A percentile compares a stretch with the other conserved stretches of the same genome.
phyloP scores from a whole-genome alignment of 2,113 vertebrate genomes.

The Syngnathus scovelli region DNA sequence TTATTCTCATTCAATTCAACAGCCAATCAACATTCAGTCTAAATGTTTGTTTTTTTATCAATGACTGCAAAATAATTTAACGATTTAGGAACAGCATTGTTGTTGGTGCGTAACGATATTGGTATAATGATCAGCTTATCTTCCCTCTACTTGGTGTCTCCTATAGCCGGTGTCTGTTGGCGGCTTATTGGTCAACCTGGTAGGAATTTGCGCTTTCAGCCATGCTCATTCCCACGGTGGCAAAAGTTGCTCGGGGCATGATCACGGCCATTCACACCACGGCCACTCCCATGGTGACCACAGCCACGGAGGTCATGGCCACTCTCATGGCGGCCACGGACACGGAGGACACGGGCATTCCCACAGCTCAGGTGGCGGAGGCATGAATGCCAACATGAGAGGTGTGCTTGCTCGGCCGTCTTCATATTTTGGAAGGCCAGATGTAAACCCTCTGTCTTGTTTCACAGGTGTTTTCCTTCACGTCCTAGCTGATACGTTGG shows the following conservation, averaged over 20 bases:
- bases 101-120: no score
- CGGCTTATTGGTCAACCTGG: conserved; percentile 92
- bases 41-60: no score
- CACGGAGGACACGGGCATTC: conserved; percentile 66
- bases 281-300: conserved; percentile 61
- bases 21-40: no score
- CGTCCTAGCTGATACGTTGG: conserved; percentile 92
- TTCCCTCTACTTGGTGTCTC: neutral
- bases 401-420: conserved; percentile 56
- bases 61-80: no score
- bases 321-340: conserved; percentile 77
- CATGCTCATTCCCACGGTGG: conserved; percentile 81
- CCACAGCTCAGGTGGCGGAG: conserved; percentile 72
- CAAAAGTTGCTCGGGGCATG: conserved; percentile 77
- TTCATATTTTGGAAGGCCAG: neutral
- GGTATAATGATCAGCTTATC: no score
- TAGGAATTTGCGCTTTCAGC: conserved; percentile 97
- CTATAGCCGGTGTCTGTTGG: conserved; percentile 91
- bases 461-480: conserved; percentile 89
- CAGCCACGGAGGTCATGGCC: conserved; percentile 70
- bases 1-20: neutral
- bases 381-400: conserved; percentile 99
- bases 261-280: conserved; percentile 76
- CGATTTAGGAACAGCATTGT: no score
- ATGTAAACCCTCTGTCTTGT: neutral